Conservation (phyloP, 1,140 invertebrate species). For the Antheraea mylitta region DNA sequence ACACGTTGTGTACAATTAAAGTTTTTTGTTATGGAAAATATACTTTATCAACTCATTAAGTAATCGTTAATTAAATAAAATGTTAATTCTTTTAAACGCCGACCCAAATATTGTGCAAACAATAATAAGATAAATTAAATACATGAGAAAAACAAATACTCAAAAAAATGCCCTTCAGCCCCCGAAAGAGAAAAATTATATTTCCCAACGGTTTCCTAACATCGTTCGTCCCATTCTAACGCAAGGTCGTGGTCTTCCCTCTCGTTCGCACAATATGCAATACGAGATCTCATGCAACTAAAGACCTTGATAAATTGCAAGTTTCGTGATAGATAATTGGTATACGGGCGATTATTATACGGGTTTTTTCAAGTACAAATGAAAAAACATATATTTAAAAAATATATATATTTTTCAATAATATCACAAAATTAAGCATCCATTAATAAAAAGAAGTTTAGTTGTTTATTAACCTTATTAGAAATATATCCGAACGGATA, state of each 20-base stretch:
- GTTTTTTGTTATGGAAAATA: background rate
- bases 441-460: background rate
- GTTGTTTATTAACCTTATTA: background rate
- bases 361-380: conserved; percentile 44
- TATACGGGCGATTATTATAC: conserved; percentile 69
- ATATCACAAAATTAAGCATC: background rate
- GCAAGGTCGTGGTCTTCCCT: conserved; percentile 54
- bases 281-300: conserved; percentile 72
- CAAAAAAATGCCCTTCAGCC: conserved; percentile 70
- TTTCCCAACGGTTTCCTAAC: conserved; percentile 76
- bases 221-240: conserved; percentile 56
- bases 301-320: conserved; percentile 73
- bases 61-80: conserved; percentile 15
- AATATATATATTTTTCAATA: background rate
- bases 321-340: conserved; percentile 76
- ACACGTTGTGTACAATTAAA: background rate
- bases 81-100: conserved; percentile 33
- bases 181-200: conserved; percentile 72
- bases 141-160: conserved; percentile 53
- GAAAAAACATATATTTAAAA: background rate
- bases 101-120: conserved; percentile 53
- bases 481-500: background rate
- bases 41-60: background rate
- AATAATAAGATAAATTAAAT: conserved; percentile 47
- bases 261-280: conserved; percentile 71